These are phyloP conservation scores for Lepidurus arcticus DNA, from an alignment of 1,140 invertebrate genomes.

Conservation along the genomic window DNA sequence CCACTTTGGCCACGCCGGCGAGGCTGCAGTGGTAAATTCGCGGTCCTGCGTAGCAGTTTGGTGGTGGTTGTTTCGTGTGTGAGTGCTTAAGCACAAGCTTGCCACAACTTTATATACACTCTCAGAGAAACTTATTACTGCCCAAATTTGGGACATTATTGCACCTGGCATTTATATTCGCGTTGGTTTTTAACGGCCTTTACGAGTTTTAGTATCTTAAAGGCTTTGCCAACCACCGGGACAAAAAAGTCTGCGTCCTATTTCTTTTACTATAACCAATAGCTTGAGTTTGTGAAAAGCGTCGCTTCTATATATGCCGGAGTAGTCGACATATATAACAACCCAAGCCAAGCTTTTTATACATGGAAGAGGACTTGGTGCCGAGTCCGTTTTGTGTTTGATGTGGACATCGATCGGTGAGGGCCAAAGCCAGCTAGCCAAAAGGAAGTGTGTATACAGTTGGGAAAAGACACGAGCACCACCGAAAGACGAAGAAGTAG, in stretches of 20 bases:
- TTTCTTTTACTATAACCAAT: too few species aligned
- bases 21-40: conserved; percentile 17
- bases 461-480: neutral
- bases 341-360: too few species aligned
- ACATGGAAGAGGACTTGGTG: neutral
- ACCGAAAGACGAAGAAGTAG: neutral
- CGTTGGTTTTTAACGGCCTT: too few species aligned
- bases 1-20: neutral
- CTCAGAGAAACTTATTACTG: neutral
- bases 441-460: neutral
- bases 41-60: conserved; percentile 20
- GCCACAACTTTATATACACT: neutral
- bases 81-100: neutral
- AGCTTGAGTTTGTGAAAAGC: too few species aligned
- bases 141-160: neutral
- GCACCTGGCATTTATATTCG: too few species aligned
- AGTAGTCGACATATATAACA: too few species aligned
- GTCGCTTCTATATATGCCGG: too few species aligned
- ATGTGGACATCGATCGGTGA: conserved; percentile 18
- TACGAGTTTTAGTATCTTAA: too few species aligned
- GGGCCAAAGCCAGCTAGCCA: neutral
- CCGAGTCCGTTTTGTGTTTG: conserved; percentile 13
- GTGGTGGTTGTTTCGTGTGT: neutral
- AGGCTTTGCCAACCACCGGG: too few species aligned
- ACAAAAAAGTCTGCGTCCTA: too few species aligned